These are phyloP conservation scores for Stichopus chloronotus DNA, from an alignment of 35 echinoderm and acorn worm genomes.

Conservation along the genomic window DNA sequence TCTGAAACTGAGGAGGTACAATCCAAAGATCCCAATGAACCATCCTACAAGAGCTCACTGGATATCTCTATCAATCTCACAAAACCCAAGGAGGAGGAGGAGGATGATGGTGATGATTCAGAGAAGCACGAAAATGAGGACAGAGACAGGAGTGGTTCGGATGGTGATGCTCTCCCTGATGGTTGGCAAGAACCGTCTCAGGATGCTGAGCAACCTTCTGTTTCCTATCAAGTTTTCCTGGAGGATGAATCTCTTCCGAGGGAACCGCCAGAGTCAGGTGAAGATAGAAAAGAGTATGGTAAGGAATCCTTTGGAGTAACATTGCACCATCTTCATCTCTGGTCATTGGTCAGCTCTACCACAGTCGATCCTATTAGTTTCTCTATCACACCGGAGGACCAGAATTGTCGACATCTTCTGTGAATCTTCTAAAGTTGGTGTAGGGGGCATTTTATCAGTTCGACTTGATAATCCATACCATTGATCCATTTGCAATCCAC, in stretches of 20 bases:
- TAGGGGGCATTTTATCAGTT: no score
- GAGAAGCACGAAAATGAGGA: neutral
- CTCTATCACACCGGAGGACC: no score
- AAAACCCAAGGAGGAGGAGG: neutral
- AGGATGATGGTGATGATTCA: neutral
- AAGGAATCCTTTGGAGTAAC: neutral
- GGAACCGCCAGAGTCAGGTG: neutral
- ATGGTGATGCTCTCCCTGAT: neutral
- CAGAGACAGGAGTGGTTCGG: no score
- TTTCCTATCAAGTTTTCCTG: neutral
- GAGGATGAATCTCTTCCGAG: neutral
- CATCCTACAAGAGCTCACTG: neutral
- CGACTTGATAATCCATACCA: no score
- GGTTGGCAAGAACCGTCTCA: neutral
- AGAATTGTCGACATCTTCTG: no score
- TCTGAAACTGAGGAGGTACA: neutral
- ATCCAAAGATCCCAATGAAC: neutral
- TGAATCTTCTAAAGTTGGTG: no score
- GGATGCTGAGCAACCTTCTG: no score
- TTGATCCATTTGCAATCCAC: no score
- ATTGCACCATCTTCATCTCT: no score
- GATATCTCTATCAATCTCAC: neutral
- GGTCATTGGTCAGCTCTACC: no score
- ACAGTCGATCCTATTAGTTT: no score
- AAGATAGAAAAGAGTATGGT: neutral